A percentile compares a stretch with the other conserved stretches of the same genome.
Conservation (phyloP, 2,888 invertebrate species). For the Abscondita cerata region DNA sequence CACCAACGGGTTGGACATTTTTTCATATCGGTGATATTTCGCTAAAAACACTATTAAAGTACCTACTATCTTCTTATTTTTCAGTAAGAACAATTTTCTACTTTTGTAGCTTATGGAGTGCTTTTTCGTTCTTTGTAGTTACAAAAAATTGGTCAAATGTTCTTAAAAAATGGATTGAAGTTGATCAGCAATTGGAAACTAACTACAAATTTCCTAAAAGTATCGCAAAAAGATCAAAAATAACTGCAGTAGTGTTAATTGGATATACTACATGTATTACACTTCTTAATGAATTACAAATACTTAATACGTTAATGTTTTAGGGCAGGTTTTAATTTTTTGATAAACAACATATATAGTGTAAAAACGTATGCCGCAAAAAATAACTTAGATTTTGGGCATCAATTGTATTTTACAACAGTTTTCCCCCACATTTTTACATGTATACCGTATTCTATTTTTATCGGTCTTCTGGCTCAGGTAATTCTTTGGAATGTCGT, state of each 20-base stretch:
- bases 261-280: slow-evolving; percentile 19
- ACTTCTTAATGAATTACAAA: not conserved
- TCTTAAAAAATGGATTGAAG: slow-evolving; percentile 39
- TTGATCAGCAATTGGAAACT: slow-evolving; percentile 32
- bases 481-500: too few relatives aligned
- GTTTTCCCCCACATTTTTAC: slow-evolving; percentile 5
- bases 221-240: slow-evolving; percentile 14
- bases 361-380: not conserved
- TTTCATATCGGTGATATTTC: slow-evolving; percentile 9
- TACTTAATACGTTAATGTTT: slow-evolving; percentile 18
- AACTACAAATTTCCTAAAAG: slow-evolving; percentile 32
- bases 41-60: too few relatives aligned
- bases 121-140: slow-evolving; percentile 60
- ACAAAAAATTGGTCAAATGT: slow-evolving; percentile 59
- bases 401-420: not conserved
- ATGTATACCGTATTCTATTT: slow-evolving; percentile 10
- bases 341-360: slow-evolving; percentile 6
- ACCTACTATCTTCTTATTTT: slow-evolving; percentile 18
- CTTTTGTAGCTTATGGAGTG: slow-evolving; percentile 30
- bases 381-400: not conserved
- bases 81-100: slow-evolving; percentile 41
- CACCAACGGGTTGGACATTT: not conserved
- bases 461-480: slow-evolving; percentile 12
- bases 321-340: slow-evolving; percentile 21
- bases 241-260: slow-evolving; percentile 17